Base-by-base conservation (phyloP, 30 jellyfish, hydroid and myxozoan genomes). In the Aurelia coerulea region DNA sequence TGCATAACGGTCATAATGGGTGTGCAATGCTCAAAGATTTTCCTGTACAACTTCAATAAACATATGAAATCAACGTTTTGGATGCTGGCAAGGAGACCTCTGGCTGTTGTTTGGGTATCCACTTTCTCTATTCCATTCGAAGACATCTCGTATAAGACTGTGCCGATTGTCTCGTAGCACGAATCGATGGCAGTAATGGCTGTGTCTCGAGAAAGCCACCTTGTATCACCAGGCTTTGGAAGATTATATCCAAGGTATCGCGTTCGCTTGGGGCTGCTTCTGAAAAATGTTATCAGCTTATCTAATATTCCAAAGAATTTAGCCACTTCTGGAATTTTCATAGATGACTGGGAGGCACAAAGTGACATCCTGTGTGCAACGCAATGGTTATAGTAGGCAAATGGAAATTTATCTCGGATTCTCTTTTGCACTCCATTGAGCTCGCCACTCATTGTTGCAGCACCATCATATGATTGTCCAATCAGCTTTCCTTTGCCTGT, bases 1-100 rank as follows among this genome's bases (percentile, higher is more conserved):
- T n/a, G 89, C 80, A 79, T 79, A n/a, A 79, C 2, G 17, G 80
- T 79, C 68, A 79, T 79, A 13, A 79, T 46, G 8, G 89, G 89
- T 79, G 29, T 23, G 29, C 29, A 23, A 23, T 23, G 29, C 29
- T 23, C 29, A 23, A 23, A 23, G 29, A 23, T 23, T 23, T 0
- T 23, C 29, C 29, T 23, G 0, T 23, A 23, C 29, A 0, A 23
- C 29, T 23, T 23, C 67, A 79, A 37, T 69, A 79, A 52, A 46
- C 35, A 64, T 11, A 62, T 23, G 37, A 79, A 79, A 13, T n/a
- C 89, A 37, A 62, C 71, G 10, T 79, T 39, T 49, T 64, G 80
- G 31, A 79, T 79, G 5, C 10, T 31, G 65, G 46, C 65, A 19
- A 31, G 13, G 39, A 79, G 80, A 35, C 69, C 80, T 46, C 80